A percentile compares a stretch with the other conserved stretches of the same genome.
phyloP scores from a whole-genome alignment of 2,888 invertebrate genomes.

The Linhomoeus sp. region DNA sequence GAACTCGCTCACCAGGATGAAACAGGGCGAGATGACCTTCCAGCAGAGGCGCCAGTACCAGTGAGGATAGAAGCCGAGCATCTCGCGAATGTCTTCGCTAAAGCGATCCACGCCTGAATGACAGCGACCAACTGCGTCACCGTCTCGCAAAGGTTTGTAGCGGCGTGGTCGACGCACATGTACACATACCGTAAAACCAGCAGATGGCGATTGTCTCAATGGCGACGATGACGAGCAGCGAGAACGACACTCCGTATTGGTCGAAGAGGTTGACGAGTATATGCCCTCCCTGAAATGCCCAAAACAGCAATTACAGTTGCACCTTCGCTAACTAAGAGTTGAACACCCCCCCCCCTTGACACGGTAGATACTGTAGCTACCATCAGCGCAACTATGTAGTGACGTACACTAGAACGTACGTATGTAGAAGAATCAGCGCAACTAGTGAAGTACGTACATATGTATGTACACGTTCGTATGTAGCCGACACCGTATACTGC shows the following conservation, averaged over 20 bases:
- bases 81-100: constrained; percentile 67
- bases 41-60: constrained; percentile 45
- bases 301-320: too few species aligned
- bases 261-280: constrained; percentile 34
- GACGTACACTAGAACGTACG: too few species aligned
- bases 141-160: constrained; percentile 27
- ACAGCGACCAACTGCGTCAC: constrained; percentile 40
- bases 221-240: constrained; percentile 35
- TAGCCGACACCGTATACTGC: too few species aligned
- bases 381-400: too few species aligned
- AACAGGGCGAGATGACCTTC: constrained; percentile 75
- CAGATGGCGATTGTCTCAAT: constrained; percentile 34
- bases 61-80: constrained; percentile 85
- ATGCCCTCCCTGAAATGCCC: constrained; percentile 30
- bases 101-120: constrained; percentile 61
- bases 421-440: too few species aligned
- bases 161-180: background rate
- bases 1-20: constrained; percentile 46
- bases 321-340: too few species aligned
- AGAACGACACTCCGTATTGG: constrained; percentile 33
- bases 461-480: too few species aligned
- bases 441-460: too few species aligned
- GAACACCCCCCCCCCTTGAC: too few species aligned
- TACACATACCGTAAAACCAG: constrained; percentile 34
- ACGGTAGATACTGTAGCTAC: too few species aligned